A percentile compares a stretch with the other conserved stretches of the same genome.
Evolutionary conservation across 2,888 invertebrate genomes (phyloP).

Genomic region (Tinea semifulvella): DNA sequence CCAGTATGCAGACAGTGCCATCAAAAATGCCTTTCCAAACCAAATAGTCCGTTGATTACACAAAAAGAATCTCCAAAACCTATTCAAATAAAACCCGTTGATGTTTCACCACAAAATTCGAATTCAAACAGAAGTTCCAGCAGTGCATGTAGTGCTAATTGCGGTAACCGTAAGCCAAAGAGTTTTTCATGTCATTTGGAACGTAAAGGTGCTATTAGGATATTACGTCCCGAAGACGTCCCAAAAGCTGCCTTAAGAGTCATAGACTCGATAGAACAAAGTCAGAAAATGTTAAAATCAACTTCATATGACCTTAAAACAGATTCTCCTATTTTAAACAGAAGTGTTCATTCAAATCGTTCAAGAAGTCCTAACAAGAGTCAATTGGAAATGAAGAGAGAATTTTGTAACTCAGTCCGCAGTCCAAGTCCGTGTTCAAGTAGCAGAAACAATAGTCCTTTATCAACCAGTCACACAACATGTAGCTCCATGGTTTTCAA

Average conservation of each 20-base stretch:
- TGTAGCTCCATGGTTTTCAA: slow-evolving; percentile 65
- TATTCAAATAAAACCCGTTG: slow-evolving; percentile 36
- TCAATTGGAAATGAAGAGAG: slow-evolving; percentile 52
- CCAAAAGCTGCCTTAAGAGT: slow-evolving; percentile 55
- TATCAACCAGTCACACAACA: slow-evolving; percentile 61
- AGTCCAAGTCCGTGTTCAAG: slow-evolving; percentile 59
- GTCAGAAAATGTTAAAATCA: slow-evolving; percentile 58
- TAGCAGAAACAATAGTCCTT: slow-evolving; percentile 56
- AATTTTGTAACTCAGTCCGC: slow-evolving; percentile 39
- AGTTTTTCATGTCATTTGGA: slow-evolving; percentile 43
- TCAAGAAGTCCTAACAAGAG: slow-evolving; percentile 43
- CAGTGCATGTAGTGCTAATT: slow-evolving; percentile 50
- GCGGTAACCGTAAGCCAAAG: slow-evolving; percentile 47
- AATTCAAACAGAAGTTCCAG: slow-evolving; percentile 48
- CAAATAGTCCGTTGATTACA: slow-evolving; percentile 57
- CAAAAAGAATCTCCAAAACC: slow-evolving; percentile 49
- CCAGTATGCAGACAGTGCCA: slow-evolving; percentile 82
- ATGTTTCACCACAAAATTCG: slow-evolving; percentile 47
- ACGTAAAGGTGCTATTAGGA: slow-evolving; percentile 57
- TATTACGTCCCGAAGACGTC: slow-evolving; percentile 53
- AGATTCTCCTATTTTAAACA: slow-evolving; percentile 46
- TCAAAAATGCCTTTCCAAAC: slow-evolving; percentile 74
- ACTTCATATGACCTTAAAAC: slow-evolving; percentile 58
- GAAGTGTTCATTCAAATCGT: slow-evolving; percentile 28
- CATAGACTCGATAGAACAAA: slow-evolving; percentile 60